Percentiles rank a stretch among this genome's conserved stretches.
Conservation (phyloP, 2,113 vertebrate genomes). For the Actenoides hombroni region DNA sequence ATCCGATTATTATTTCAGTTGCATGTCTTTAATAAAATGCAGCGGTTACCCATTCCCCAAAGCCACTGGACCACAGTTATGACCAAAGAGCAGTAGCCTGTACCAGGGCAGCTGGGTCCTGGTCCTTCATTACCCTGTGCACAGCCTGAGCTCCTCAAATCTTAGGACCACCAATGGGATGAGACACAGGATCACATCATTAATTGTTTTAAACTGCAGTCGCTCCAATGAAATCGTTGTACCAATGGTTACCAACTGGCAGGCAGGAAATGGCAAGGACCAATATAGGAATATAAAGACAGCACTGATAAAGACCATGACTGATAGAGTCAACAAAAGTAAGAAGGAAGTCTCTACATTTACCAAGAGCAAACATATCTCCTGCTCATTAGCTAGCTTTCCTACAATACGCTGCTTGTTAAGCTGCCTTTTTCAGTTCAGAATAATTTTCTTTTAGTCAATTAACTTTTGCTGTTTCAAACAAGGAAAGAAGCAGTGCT, state of each 20-base stretch:
- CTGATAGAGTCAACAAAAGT: background rate
- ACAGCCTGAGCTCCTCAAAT: background rate
- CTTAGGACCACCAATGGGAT: background rate
- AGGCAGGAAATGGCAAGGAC: background rate
- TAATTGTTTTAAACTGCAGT: background rate
- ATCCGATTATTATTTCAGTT: conserved; percentile 64
- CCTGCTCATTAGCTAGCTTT: background rate
- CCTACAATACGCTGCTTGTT: background rate
- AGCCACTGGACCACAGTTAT: background rate
- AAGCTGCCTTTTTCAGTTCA: background rate
- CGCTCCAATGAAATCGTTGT: background rate
- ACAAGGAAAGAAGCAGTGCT: background rate
- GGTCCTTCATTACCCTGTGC: background rate
- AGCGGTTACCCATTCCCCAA: conserved; percentile 21
- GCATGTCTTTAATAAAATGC: conserved; percentile 57
- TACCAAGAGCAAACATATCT: background rate
- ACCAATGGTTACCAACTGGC: background rate
- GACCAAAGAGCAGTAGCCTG: background rate
- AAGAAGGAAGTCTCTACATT: background rate
- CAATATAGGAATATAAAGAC: background rate
- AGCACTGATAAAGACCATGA: background rate
- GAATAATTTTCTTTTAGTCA: background rate
- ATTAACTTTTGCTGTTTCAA: background rate
- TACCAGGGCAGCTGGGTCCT: background rate
- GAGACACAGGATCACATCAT: background rate